Evolutionary conservation across 2,888 invertebrate genomes (phyloP), one percentile per base, ranked within the genome.

Genomic region (Meandrusa payeni): DNA sequence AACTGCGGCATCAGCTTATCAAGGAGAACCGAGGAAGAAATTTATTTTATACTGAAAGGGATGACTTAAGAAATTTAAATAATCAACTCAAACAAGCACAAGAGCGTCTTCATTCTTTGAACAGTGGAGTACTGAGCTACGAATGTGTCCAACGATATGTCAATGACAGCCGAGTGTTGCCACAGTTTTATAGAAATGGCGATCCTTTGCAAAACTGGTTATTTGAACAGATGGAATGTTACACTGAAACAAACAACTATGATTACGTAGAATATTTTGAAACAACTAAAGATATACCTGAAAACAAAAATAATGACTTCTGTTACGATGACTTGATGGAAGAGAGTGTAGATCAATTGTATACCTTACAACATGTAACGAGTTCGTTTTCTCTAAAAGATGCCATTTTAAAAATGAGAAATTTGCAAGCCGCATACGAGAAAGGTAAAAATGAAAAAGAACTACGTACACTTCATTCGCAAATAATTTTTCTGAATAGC

Each of bases 151-250:
- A 24, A 29, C 28, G 29, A 0, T 54, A 57, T 22, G 47, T 61
- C 19, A 53, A 53, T 4, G 63, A 64, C 42, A 44, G 62, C 23
- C 1, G 23, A 11, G 20, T 51, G 7, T 50, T 78, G 1, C 33
- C 7, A 0, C 4, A 47, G 11, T 64, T 54, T 47, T 76, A 73
- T 39, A 65, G 71, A 12, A 34, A 42, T 26, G 48, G 41, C 1
- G 69, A 72, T 46, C 64, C 65, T 0, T 54, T 81, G 42, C 47
- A 44, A 11, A 42, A 55, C 32, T 81, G 81, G 81, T 61, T 81
- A 28, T 76, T 80, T 55, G 71, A 74, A 48, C n/a, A n/a, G n/a
- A n/a, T n/a, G n/a, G n/a, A 31, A 61, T 20, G 28, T 59, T 6
- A 40, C 29, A n/a, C 4, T 45, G 38, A 29, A 40, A 48, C 9